Base-by-base conservation (phyloP, 2,888 invertebrate species). In the Polydrusus pterygomalis region DNA sequence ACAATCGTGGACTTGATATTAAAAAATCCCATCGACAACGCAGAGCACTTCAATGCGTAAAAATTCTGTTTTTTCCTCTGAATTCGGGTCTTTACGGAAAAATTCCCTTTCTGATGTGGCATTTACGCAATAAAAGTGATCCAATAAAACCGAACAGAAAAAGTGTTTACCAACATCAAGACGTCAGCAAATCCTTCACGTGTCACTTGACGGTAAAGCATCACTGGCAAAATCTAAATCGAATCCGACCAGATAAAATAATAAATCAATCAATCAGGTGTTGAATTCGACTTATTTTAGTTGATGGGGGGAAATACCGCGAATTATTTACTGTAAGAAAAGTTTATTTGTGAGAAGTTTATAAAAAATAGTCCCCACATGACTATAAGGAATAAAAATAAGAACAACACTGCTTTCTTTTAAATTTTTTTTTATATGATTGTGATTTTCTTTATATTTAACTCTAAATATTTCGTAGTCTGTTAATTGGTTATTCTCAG, bases 221-320 rank as follows among this genome's bases (percentile, higher is more conserved):
- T 54, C 25, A 25, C 30, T 54, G 25, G 25, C 18, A 11, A 25
- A 54, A 25, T 54, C 54, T 25, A 54, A 54, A 54, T 54, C 25
- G 54, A 54, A 54, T 54, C 25, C 25, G 54, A 58, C 34, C 56
- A 30, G 34, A 58, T 58, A 58, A 58, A 58, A 58, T 58, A 58
- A 34, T 58, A 58, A 58, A 58, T 58, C 56, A 34, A 58, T 58
- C 56, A 58, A 34, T 58, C 56, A 58, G 56, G 56, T 34, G 56
- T 58, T 54, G 25, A 11, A 25, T 58, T 34, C 56, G 9, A 58
- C 18, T 58, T 1, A 30, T 30, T 58, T 11, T 7, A 34, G 13
- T 34, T 8, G 15, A 15, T 11, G 25, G 18, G 20, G 20, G 5
- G 47, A 17, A 47, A 47, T 3, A 9, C 2, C n/a, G 47, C 7